Evolutionary conservation across 2,888 invertebrate genomes (phyloP).

Genomic region (Allophyes oxyacanthae): DNA sequence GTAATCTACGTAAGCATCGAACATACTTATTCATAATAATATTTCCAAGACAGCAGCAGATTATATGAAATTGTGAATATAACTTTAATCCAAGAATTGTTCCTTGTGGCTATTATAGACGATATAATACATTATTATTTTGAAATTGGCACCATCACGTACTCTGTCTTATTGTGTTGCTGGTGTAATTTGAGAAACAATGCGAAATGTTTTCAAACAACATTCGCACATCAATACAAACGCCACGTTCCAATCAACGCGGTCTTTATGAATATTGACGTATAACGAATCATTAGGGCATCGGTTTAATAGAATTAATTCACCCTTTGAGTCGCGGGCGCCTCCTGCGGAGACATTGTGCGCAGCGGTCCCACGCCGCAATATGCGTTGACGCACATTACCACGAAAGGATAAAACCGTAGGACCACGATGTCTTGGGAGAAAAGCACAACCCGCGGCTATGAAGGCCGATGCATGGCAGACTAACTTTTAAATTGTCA

Average conservation of each 20-base stretch:
- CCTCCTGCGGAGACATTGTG: slow-evolving; percentile 47
- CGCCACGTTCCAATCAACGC: slow-evolving; percentile 15
- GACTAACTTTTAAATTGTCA: too few relatives aligned
- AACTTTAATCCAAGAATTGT: too few relatives aligned
- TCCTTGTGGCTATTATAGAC: too few relatives aligned
- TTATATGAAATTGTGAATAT: too few relatives aligned
- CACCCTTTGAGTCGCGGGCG: slow-evolving; percentile 46
- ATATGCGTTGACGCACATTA: background rate
- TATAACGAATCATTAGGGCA: slow-evolving; percentile 57
- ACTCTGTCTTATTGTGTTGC: too few relatives aligned
- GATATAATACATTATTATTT: too few relatives aligned
- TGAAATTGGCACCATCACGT: too few relatives aligned
- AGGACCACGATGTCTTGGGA: slow-evolving; percentile 4
- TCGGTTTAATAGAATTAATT: slow-evolving; percentile 50
- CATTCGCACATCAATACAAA: slow-evolving; percentile 17
- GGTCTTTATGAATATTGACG: slow-evolving; percentile 44
- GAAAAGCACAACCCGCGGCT: too few relatives aligned
- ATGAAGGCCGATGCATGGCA: too few relatives aligned
- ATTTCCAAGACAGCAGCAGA: too few relatives aligned
- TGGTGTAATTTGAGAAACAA: slow-evolving; percentile 11
- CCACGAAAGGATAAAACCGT: background rate
- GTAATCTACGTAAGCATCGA: too few relatives aligned
- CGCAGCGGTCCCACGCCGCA: slow-evolving; percentile 15
- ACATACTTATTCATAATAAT: too few relatives aligned
- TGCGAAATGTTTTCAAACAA: slow-evolving; percentile 14